Evolutionary conservation across 2,888 invertebrate species (phyloP).

Genomic region (Tromatobia lineatoria): DNA sequence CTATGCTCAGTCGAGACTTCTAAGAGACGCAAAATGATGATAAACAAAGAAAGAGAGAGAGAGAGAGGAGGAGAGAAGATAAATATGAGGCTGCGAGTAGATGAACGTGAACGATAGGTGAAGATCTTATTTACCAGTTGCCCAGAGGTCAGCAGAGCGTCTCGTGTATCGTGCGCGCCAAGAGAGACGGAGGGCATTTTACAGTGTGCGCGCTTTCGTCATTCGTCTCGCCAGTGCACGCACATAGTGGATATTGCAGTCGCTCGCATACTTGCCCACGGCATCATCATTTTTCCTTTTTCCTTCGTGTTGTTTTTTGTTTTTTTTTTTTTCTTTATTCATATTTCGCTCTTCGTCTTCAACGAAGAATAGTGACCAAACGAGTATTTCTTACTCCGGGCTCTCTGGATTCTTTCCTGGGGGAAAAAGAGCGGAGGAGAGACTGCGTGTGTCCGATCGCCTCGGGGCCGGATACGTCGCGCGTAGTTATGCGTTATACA

Average conservation of each 20-base stretch:
- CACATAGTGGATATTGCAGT: slow-evolving; percentile 29
- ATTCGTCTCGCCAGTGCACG: slow-evolving; percentile 64
- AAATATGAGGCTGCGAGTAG: slow-evolving; percentile 17
- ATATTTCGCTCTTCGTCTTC: slow-evolving; percentile 42
- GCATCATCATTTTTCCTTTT: slow-evolving; percentile 43
- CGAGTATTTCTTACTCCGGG: slow-evolving; percentile 47
- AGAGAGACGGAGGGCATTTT: slow-evolving; percentile 60
- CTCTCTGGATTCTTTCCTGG: slow-evolving; percentile 9
- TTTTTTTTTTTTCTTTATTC: slow-evolving; percentile 55
- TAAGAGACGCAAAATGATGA: neutral
- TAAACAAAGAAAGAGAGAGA: slow-evolving; percentile 16
- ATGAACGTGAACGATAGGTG: slow-evolving; percentile 64
- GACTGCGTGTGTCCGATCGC: slow-evolving; percentile 67
- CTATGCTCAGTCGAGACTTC: neutral
- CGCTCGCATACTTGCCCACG: slow-evolving; percentile 22
- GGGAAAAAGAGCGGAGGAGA: slow-evolving; percentile 40
- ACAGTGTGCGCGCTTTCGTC: slow-evolving; percentile 75
- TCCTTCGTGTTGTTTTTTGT: slow-evolving; percentile 34
- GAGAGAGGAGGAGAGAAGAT: slow-evolving; percentile 41
- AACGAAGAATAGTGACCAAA: slow-evolving; percentile 50
- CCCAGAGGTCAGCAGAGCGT: slow-evolving; percentile 52
- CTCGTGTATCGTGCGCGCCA: slow-evolving; percentile 46
- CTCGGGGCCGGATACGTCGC: slow-evolving; percentile 76
- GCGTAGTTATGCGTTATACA: slow-evolving; percentile 82
- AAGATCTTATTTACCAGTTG: slow-evolving; percentile 64